A percentile compares a stretch with the other conserved stretches of the same genome.
These are phyloP conservation scores for Serripes groenlandicus DNA, from an alignment of 2,888 invertebrate genomes.

Conservation along the genomic window DNA sequence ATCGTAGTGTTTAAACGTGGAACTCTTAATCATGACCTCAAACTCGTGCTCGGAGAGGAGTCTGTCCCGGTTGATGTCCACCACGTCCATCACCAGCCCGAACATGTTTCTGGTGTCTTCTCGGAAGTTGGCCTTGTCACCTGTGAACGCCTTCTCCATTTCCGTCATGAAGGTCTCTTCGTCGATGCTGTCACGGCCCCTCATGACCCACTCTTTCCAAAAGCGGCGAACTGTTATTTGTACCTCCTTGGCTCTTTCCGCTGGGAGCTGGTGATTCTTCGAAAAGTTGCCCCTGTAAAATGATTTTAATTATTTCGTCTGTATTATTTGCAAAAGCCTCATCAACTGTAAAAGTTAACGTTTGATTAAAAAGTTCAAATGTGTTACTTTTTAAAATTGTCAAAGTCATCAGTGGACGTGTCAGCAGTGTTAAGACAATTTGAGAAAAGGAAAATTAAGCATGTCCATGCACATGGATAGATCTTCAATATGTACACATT, in stretches of 20 bases:
- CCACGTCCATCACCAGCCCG: not conserved
- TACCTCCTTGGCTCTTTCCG: not conserved
- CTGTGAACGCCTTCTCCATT: not conserved
- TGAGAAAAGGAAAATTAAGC: too few relatives aligned
- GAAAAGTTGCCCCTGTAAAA: not conserved
- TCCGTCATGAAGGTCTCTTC: not conserved
- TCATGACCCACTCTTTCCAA: not conserved
- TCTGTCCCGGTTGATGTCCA: not conserved
- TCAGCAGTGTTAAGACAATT: too few relatives aligned
- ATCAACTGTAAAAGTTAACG: too few relatives aligned
- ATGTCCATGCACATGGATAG: too few relatives aligned
- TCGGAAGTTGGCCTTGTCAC: not conserved
- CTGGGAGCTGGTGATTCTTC: not conserved
- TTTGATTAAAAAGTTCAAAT: too few relatives aligned
- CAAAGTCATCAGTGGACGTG: too few relatives aligned
- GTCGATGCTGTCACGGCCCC: not conserved
- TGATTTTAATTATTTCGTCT: too few relatives aligned
- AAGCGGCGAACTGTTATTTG: not conserved
- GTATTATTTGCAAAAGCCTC: too few relatives aligned
- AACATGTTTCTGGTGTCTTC: not conserved
- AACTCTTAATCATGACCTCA: slow-evolving; percentile 6
- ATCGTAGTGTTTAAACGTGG: not conserved
- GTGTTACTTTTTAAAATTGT: too few relatives aligned
- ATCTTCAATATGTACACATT: too few relatives aligned
- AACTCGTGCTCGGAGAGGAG: not conserved